Percentiles rank a stretch among this genome's conserved stretches.
phyloP scores from a whole-genome alignment of 2,888 invertebrate genomes.

The Globia sparganii region DNA sequence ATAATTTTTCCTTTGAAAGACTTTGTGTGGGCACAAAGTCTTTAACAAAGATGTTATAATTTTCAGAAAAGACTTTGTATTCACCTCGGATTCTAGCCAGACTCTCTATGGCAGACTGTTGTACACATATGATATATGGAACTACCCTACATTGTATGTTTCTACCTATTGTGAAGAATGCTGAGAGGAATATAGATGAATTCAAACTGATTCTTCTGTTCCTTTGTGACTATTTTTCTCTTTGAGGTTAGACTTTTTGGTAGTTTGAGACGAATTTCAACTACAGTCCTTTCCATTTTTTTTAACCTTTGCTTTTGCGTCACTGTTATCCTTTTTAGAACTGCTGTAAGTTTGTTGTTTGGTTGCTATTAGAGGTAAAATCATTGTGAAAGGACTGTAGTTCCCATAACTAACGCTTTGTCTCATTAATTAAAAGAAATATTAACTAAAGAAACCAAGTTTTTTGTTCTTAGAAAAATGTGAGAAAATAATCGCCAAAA shows the following conservation, averaged over 20 bases:
- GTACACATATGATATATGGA: slow-evolving; percentile 31
- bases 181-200: slow-evolving; percentile 36
- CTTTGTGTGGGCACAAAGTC: background rate
- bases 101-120: background rate
- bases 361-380: too few relatives aligned
- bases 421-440: background rate
- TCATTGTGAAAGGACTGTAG: too few relatives aligned
- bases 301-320: too few relatives aligned
- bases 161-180: background rate
- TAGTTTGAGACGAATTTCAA: background rate
- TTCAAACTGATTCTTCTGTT: background rate
- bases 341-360: too few relatives aligned
- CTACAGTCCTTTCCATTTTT: too few relatives aligned
- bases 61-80: slow-evolving; percentile 16
- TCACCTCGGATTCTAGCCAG: slow-evolving; percentile 17
- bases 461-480: background rate
- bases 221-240: background rate
- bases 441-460: background rate
- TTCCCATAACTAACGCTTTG: too few relatives aligned
- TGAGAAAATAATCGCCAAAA: background rate
- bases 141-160: background rate
- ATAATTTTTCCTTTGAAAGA: background rate
- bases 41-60: background rate
- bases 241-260: background rate
- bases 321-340: too few relatives aligned